Evolutionary conservation across 2,888 invertebrate genomes (phyloP), one percentile per base, ranked within the genome.

Genomic region (Myathropa florea): DNA sequence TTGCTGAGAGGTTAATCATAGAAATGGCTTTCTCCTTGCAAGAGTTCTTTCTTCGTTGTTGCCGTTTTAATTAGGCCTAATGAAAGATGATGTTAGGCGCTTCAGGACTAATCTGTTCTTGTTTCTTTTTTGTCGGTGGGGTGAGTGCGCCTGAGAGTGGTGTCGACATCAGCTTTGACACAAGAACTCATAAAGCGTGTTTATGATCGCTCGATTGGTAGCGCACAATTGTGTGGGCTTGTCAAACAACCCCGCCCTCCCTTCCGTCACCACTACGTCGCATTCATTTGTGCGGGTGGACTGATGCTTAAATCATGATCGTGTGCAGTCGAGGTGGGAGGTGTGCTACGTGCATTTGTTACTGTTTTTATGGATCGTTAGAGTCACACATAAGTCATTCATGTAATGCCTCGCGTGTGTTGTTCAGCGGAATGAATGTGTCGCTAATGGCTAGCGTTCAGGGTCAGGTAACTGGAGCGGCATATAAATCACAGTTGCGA

Each of bases 391-490:
- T 77, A 82, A 77, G 75, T 80, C 71, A 67, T 60, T 57, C 23
- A 36, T 67, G 33, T 83, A 65, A 57, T 65, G 64, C 39, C 68
- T 70, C 26, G 63, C 55, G 26, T 57, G 78, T 24, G 46, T 28
- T 57, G 26, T 78, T 78, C 39, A 24, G 65, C 28, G 55, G 59
- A 46, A 64, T 71, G 46, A 60, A 65, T 68, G 67, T 23, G 28
- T 65, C 18, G 63, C 26, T 30, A 80, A 72, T 72, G 46, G 60
- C 28, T 55, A 10, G 59, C 60, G 70, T 60, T 59, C 85, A 85
- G 77, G 85, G 85, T 82, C 77, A 85, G 46, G 71, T 82, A 82
- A 82, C 77, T 68, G 85, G 73, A 82, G 73, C 30, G 72, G 73
- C 68, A 36, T 63, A 81, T 85, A 77, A 77, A 85, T 82, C 64